Evolutionary conservation across 2,113 vertebrate genomes (phyloP), one percentile per base, ranked within the genome.

Genomic region (Scolopax mira): DNA sequence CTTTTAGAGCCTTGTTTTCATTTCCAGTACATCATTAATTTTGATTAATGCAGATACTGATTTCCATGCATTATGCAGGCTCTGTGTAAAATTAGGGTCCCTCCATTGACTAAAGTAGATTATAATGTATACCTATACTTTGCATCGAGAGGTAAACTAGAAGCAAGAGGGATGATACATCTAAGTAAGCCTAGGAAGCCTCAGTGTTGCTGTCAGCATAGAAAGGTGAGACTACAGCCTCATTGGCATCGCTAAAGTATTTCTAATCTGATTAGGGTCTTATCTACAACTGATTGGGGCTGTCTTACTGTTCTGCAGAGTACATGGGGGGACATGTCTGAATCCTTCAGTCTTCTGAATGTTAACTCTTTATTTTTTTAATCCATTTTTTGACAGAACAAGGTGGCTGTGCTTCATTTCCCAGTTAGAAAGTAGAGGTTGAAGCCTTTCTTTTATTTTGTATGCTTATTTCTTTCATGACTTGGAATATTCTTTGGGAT

Each of bases 211-310:
- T 44, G 22, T 71, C 5, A 5, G 9, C 21, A 10, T 11, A 54
- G 51, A 7, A 23, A 41, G 4, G 35, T 37, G 61, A 64, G 42
- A 22, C 8, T 75, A 12, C 19, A 58, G 11, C 35, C 44, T 67
- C 19, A 0, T 2, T 64, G 48, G 10, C 2, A 1, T 8, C 28
- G 49, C 16, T 35, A 1, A 60, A 57, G 6, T 4, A 4, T 70
- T 62, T 54, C 11, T 18, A 28, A 28, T 30, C 21, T 37, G 14
- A 2, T 39, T 10, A 39, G 9, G 27, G 8, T 16, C 17, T 7
- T 33, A 46, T 7, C 52, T 73, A 18, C 30, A 73, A 9, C 33
- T 11, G 23, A 1, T 1, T 24, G 6, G 7, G 24, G 18, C 18
- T 75, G 15, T 42, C 46, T 2, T 42, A 13, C 15, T 58, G 13